phyloP scores from a whole-genome alignment of 2,888 invertebrate species.

The Folsomia manolachei region DNA sequence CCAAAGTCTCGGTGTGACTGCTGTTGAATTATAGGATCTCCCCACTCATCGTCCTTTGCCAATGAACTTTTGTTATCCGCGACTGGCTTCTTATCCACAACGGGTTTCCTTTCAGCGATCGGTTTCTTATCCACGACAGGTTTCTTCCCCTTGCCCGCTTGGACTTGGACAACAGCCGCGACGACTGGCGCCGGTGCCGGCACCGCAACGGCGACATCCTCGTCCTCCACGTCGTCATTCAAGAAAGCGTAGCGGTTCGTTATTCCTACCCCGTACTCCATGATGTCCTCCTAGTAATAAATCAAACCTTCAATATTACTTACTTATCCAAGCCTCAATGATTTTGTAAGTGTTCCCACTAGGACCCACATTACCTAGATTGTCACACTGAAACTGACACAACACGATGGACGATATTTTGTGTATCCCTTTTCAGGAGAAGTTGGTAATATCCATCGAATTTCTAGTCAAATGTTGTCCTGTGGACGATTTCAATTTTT shows the following conservation, averaged over 20 bases:
- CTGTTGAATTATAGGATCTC: no score
- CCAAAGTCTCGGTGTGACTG: conserved; percentile 28
- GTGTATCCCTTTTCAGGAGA: no score
- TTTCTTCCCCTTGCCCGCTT: not conserved
- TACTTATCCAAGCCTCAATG: no score
- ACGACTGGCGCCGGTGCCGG: conserved; percentile 65
- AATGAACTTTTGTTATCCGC: no score
- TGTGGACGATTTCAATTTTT: no score
- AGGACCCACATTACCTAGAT: no score
- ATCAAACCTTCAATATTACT: no score
- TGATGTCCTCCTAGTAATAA: conserved; percentile 54
- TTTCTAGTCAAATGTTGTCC: no score
- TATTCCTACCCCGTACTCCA: conserved; percentile 86
- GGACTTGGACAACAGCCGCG: conserved; percentile 19
- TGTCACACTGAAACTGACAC: no score
- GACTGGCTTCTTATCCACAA: not conserved
- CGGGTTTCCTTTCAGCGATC: conserved; percentile 72
- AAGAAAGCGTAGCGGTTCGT: conserved; percentile 81
- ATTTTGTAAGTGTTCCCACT: no score
- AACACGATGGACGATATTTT: no score
- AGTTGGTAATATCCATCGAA: no score
- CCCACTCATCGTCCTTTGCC: not conserved
- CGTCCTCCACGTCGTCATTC: conserved; percentile 67
- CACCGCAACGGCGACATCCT: conserved; percentile 71
- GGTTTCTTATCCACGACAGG: conserved; percentile 57